A percentile compares a stretch with the other conserved stretches of the same genome.
phyloP scores from a whole-genome alignment of 2,113 vertebrate species.

The Elephas maximus region DNA sequence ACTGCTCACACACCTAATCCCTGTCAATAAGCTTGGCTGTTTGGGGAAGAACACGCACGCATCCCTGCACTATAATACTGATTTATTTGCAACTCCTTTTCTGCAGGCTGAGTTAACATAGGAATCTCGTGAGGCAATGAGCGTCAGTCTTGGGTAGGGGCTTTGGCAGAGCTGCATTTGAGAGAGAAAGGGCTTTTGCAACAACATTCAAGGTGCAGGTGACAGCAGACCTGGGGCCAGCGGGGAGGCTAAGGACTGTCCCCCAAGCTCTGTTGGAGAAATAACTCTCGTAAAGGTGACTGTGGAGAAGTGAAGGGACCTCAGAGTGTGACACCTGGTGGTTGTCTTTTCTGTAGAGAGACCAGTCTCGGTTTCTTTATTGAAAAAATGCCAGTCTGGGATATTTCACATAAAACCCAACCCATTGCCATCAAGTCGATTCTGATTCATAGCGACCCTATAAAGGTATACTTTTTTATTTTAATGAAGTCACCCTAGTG shows the following conservation, averaged over 20 bases:
- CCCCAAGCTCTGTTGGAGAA: not conserved
- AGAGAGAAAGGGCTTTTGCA: not conserved
- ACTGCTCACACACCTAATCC: constrained; percentile 62
- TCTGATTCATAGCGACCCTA: too few relatives aligned
- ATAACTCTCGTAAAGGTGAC: not conserved
- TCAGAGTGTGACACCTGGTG: not conserved
- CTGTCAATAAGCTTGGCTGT: constrained; percentile 67
- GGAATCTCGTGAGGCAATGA: not conserved
- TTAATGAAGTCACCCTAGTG: not conserved
- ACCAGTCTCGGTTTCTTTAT: not conserved
- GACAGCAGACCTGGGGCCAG: not conserved
- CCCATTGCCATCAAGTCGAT: too few relatives aligned
- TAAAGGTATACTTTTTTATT: not conserved
- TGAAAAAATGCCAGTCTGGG: not conserved
- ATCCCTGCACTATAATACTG: not conserved
- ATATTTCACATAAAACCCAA: not conserved
- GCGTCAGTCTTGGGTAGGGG: not conserved
- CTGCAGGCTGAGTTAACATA: constrained; percentile 38
- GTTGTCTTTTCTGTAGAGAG: not conserved
- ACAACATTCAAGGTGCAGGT: not conserved
- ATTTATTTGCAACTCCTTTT: constrained; percentile 58
- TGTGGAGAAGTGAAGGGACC: not conserved
- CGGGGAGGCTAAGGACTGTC: not conserved
- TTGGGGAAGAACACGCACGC: constrained; percentile 44
- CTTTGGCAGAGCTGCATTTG: not conserved